These are phyloP conservation scores for Tetrao urogallus DNA, from an alignment of 2,113 vertebrate genomes.

Conservation along the genomic window DNA sequence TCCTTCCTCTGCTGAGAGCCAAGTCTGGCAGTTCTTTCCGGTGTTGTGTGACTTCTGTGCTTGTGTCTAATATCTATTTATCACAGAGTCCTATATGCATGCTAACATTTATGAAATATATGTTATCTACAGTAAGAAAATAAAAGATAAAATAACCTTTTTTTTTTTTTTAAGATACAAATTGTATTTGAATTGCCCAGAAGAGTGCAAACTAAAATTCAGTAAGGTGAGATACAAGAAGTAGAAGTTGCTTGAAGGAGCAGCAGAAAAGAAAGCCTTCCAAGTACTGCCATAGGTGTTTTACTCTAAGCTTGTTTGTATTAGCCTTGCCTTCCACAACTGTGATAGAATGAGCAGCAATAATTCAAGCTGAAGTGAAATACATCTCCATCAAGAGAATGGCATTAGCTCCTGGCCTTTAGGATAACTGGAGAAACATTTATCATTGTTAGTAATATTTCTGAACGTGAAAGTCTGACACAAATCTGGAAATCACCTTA, in stretches of 20 bases:
- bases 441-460: not conserved
- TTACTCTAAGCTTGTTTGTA: not conserved
- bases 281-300: not conserved
- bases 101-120: not conserved
- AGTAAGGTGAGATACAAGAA: not conserved
- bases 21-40: not conserved
- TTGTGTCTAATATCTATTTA: conserved; percentile 3
- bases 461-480: not conserved
- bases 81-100: not conserved
- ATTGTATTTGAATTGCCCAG: not conserved
- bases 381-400: not conserved
- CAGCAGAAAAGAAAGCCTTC: not conserved
- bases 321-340: not conserved
- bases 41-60: not conserved
- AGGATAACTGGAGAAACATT: not conserved
- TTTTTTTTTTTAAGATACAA: not conserved
- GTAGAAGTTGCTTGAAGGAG: not conserved
- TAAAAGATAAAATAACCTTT: not conserved
- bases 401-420: not conserved
- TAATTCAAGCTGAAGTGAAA: not conserved
- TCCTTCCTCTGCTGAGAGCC: not conserved
- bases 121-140: not conserved
- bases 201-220: not conserved
- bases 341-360: not conserved
- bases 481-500: not conserved